Conservation (phyloP, 2,113 vertebrate species). For the Nyctereutes procyonoides region DNA sequence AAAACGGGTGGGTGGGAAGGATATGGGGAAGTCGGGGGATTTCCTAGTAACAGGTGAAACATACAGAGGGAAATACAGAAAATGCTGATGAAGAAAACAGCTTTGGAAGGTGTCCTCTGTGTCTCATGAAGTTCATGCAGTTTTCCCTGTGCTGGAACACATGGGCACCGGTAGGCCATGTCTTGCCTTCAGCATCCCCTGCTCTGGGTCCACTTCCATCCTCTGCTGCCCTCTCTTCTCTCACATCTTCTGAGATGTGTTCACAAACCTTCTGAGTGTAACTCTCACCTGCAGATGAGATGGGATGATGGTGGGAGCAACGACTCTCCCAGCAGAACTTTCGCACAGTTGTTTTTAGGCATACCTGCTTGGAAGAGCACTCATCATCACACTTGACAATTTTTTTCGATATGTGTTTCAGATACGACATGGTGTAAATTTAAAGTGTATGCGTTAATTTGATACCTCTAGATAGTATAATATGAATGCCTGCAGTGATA, state of each 20-base stretch:
- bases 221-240: background rate
- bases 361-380: background rate
- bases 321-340: background rate
- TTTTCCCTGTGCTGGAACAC: background rate
- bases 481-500: background rate
- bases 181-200: background rate
- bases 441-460: background rate
- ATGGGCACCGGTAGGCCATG: rapidly evolving
- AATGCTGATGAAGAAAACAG: background rate
- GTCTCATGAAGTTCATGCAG: no score
- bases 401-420: background rate
- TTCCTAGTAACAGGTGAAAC: background rate
- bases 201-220: background rate
- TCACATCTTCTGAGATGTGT: background rate
- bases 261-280: background rate
- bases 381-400: background rate
- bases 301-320: background rate
- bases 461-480: background rate
- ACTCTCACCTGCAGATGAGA: background rate
- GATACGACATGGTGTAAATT: background rate
- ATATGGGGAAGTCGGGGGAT: background rate
- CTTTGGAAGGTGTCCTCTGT: background rate
- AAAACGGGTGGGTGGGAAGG: background rate
- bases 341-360: background rate
- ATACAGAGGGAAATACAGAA: background rate